Evolutionary conservation across 2,888 invertebrate species (phyloP), one percentile per base, ranked within the genome.

Genomic region (Philonicus albiceps): DNA sequence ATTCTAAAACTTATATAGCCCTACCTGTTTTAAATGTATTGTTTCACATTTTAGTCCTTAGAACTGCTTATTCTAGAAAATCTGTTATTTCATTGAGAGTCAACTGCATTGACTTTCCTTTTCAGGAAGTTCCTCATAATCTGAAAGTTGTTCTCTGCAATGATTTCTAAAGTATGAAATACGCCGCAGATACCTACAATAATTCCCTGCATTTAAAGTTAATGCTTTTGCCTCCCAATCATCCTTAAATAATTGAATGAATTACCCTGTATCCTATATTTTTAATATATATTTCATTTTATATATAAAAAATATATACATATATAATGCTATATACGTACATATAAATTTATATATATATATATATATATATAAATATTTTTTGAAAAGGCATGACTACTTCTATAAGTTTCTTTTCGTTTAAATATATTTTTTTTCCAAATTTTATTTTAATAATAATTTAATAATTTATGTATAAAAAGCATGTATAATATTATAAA

Each of bases 231-330:
- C 34, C 81, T 81, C 64, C 49, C 31, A 81, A 34, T 81, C 86
- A 88, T 87, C 86, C 88, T 89, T 94, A 96, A 95, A 96, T 95
- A 96, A 96, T 96, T 96, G 96, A 96, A 96, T 96, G 96, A 96
- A 96, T 96, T 96, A 96, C 96, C 96, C 96, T 96, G 96, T 96
- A 96, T 96, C 96, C 96, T 96, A 96, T 91, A 90, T 91, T 88
- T 89, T 88, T 88, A 87, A 86, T 87, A 87, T 88, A 88, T 88
- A 86, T 85, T 88, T 40, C 43, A 19, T 43, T 84, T 84, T 86
- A 55, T 49, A 80, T 85, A 80, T 85, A 74, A 86, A 83, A 81
- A 83, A 75, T 87, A 86, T 87, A 64, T 80, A 85, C 64, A 85
- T 80, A 84, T 87, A 87, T 85, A 85, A 72, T 49, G 49, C 73